Conservation (phyloP, 2,797 vertebrate genomes). For the Vespertilio murinus region DNA sequence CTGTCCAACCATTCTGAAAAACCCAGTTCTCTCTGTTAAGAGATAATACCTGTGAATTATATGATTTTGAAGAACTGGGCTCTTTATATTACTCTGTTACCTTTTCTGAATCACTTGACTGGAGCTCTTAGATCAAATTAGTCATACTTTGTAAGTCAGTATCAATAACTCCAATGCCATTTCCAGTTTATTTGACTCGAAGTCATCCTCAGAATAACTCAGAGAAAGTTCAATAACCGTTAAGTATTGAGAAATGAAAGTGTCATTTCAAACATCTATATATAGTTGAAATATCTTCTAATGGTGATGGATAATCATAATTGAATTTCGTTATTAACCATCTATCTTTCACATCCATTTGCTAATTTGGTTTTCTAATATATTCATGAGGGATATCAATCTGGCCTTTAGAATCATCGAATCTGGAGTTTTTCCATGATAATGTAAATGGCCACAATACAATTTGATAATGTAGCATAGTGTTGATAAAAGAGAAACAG, state of each 20-base stretch:
- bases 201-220: not conserved
- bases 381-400: not conserved
- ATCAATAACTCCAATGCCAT: not conserved
- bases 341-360: constrained; percentile 35
- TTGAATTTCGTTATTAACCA: constrained; percentile 37
- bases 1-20: not conserved
- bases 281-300: constrained; percentile 39
- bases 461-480: not conserved
- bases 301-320: constrained; percentile 36
- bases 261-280: not conserved
- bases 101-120: not conserved
- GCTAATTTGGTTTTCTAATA: constrained; percentile 34
- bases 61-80: not conserved
- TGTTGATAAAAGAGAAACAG: not conserved
- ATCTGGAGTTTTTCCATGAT: not conserved
- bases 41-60: not conserved
- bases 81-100: not conserved
- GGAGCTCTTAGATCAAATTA: not conserved
- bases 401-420: not conserved
- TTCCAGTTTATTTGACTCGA: constrained; percentile 17
- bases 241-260: not conserved
- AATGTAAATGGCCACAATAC: not conserved
- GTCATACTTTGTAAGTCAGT: not conserved
- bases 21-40: not conserved
- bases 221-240: not conserved